Conservation (phyloP, 1,140 invertebrate genomes). For the Rhopalosiphum maidis region DNA sequence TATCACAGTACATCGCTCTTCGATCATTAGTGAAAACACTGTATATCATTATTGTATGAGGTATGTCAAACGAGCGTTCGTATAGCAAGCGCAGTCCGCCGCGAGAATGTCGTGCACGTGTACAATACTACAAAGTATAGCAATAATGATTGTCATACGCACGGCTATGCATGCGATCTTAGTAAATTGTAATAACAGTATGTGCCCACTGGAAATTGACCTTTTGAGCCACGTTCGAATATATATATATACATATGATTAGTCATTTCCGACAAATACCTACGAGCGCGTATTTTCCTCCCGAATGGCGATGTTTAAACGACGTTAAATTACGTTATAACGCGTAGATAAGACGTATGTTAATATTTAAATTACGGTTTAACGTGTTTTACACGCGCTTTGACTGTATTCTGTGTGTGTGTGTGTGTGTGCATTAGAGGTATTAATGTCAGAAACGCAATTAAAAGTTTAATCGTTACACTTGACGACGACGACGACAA, state of each 20-base stretch:
- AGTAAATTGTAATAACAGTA: neutral
- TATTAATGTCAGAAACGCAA: neutral
- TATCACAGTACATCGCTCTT: neutral
- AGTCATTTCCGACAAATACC: neutral
- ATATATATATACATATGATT: neutral
- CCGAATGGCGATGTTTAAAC: neutral
- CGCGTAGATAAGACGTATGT: neutral
- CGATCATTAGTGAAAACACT: too few species aligned
- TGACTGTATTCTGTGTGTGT: neutral
- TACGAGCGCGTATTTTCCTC: neutral
- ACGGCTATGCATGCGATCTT: neutral
- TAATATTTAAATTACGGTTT: neutral
- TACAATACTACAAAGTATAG: neutral
- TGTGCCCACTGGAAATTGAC: neutral
- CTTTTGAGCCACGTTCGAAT: neutral
- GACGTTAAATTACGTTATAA: neutral
- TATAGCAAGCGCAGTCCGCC: neutral
- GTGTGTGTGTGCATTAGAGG: neutral
- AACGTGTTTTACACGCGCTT: neutral
- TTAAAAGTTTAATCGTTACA: slow-evolving; percentile 4
- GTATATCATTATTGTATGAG: too few species aligned
- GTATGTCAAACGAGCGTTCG: neutral
- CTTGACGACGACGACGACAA: neutral
- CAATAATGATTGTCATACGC: too few species aligned
- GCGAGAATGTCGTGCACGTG: neutral